A percentile compares a stretch with the other conserved stretches of the same genome.
phyloP scores from a whole-genome alignment of 2,888 invertebrate species.

The Nudaria mundana region DNA sequence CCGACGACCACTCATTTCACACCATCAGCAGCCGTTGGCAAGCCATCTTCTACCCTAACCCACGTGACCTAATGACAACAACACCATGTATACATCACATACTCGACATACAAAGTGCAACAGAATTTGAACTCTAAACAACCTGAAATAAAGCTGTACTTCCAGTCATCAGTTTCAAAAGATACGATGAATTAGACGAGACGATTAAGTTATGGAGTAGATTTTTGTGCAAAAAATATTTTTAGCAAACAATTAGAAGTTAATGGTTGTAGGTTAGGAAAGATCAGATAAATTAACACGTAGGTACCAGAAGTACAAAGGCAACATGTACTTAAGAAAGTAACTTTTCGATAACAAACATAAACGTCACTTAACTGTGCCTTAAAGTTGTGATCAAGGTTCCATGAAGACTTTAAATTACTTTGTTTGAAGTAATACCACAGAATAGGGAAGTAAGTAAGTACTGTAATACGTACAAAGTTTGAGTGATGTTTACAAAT shows the following conservation, averaged over 20 bases:
- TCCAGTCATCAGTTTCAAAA: constrained; percentile 1
- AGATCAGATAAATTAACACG: constrained; percentile 7
- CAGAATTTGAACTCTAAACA: constrained; percentile 33
- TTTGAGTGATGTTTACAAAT: no score
- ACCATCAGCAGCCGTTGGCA: constrained; percentile 57
- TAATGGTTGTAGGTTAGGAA: constrained; percentile 33
- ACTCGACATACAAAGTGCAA: constrained; percentile 20
- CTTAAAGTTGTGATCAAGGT: no score
- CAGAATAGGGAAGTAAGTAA: no score
- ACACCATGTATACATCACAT: constrained; percentile 33
- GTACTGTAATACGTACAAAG: no score
- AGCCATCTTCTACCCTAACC: constrained; percentile 47
- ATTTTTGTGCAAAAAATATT: constrained; percentile 52
- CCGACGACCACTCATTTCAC: constrained; percentile 71
- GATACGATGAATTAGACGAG: constrained; percentile 23
- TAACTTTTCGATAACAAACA: no score
- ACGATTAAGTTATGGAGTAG: constrained; percentile 39
- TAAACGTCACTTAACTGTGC: no score
- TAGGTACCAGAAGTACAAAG: no score
- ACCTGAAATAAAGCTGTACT: constrained; percentile 16
- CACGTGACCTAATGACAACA: constrained; percentile 72
- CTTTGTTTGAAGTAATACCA: no score
- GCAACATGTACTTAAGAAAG: no score
- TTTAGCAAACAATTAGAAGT: constrained; percentile 54
- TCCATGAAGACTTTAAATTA: no score